Base-by-base conservation (phyloP, 1,140 invertebrate species). In the Polypedilum pembai region DNA sequence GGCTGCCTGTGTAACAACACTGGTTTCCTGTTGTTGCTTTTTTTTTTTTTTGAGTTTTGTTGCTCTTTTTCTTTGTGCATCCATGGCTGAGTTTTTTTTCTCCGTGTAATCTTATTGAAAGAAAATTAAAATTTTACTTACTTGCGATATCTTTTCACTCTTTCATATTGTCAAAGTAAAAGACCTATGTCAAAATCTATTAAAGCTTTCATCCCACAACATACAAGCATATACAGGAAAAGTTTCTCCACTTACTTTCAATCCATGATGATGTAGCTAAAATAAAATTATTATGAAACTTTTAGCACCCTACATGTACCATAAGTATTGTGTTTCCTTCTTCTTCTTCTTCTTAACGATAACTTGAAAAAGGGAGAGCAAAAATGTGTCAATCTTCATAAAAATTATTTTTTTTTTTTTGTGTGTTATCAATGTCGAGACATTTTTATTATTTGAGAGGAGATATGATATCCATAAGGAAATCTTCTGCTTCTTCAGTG, bases 341-440 rank as follows among this genome's bases (percentile, higher is more conserved):
- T 56, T 56, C 45, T 56, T 56, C 45, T 56, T 56, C n/a, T 56
- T 56, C n/a, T 3, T 3, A 12, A 45, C 12, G 45, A 56, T 4
- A 56, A 56, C n/a, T 56, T 56, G 45, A 4, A n/a, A 56, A 15
- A 56, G n/a, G n/a, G n/a, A 56, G n/a, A 56, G 41, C 3, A n/a
- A 56, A 56, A 56, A 56, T 56, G 45, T 56, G 45, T 56, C 45
- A 56, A 56, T 56, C 45, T 56, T 56, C n/a, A 56, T 56, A 56
- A 56, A 56, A 56, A n/a, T n/a, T 15, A 56, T 56, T 56, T n/a
- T 56, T 56, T 56, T n/a, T n/a, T n/a, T n/a, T n/a, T n/a, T n/a
- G n/a, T n/a, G n/a, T n/a, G n/a, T n/a, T 56, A 56, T n/a, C 45
- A 56, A 56, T 56, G 45, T 56, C 45, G 12, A 12, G 45, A n/a